Base-by-base conservation (phyloP, 2,797 vertebrate genomes). In the Adrianichthys oophorus region DNA sequence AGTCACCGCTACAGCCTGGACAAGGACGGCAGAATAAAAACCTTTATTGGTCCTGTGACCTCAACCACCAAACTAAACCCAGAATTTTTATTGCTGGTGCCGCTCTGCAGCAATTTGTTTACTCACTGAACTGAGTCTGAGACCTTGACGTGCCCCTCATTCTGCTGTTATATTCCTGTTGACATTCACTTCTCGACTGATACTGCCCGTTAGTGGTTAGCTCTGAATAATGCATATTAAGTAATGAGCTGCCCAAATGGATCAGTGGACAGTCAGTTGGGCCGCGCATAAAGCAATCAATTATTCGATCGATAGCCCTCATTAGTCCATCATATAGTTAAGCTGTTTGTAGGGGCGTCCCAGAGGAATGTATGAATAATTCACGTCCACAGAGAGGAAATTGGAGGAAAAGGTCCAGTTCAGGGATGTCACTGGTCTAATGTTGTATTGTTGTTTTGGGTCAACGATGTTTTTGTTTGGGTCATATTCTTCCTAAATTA, bases 271-370 rank as follows among this genome's bases (percentile, higher is more conserved):
- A 90, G 89, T 90, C 85, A 85, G 85, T 92, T 92, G 90, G 85
- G 64, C 84, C 76, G 44, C 72, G 80, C 87, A 90, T 91, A 89
- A 92, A 92, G 83, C 89, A 91, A 91, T 93, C 91, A 91, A 93
- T 93, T 92, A 91, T 80, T 85, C 49, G 63, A 91, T 93, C 91
- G 85, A 92, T 93, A 90, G 66, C 77, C 80, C 80, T 92, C 87
- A 87, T 87, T 88, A 86, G 83, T 72, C 79, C 83, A 80, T 91
- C 85, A 87, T 88, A 89, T 85, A 91, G 88, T 91, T 89, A 89
- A 89, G 78, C 78, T 88, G 78, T 67, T 79, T 77, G 74, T 79
- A 79, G 72, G 59, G 67, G 62, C 62, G 61, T 79, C 70, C 73
- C 68, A 75, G 69, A 73, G 77, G 57, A 43, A 13, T 10, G 10